These are phyloP conservation scores for Delichon dasypus DNA, from an alignment of 2,797 vertebrate species.

Conservation along the genomic window DNA sequence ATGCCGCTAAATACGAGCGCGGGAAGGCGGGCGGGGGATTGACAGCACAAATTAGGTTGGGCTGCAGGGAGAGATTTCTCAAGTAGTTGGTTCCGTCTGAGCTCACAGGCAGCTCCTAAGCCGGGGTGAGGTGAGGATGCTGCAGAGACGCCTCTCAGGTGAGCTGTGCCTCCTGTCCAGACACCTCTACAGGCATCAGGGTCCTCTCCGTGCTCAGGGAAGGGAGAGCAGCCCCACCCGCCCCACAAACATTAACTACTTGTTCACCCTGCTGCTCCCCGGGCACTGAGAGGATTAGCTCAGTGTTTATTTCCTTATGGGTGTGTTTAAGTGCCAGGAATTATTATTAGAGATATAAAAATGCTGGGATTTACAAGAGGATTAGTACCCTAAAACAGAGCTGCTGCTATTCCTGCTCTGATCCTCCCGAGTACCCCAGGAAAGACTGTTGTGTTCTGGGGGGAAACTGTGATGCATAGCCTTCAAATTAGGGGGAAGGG, in stretches of 20 bases:
- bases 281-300: background rate
- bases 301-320: background rate
- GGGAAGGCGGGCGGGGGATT: slow-evolving; percentile 1
- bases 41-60: slow-evolving; percentile 23
- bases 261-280: background rate
- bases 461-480: background rate
- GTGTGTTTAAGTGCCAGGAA: background rate
- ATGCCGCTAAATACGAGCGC: background rate
- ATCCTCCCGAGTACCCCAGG: background rate
- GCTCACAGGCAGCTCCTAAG: background rate
- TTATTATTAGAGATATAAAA: background rate
- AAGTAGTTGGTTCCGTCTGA: slow-evolving; percentile 10
- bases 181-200: background rate
- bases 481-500: background rate
- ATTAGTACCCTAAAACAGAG: slow-evolving; percentile 6
- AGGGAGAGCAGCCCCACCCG: background rate
- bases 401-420: background rate
- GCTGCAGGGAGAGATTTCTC: slow-evolving; percentile 29
- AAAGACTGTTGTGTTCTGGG: background rate
- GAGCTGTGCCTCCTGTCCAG: background rate
- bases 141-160: background rate
- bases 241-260: background rate
- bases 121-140: background rate
- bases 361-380: background rate
- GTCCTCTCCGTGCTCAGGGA: background rate